Percentiles rank a stretch among this genome's conserved stretches.
Evolutionary conservation across 2,797 vertebrate genomes (phyloP).

Genomic region (Myoxocephalus aenaeus): DNA sequence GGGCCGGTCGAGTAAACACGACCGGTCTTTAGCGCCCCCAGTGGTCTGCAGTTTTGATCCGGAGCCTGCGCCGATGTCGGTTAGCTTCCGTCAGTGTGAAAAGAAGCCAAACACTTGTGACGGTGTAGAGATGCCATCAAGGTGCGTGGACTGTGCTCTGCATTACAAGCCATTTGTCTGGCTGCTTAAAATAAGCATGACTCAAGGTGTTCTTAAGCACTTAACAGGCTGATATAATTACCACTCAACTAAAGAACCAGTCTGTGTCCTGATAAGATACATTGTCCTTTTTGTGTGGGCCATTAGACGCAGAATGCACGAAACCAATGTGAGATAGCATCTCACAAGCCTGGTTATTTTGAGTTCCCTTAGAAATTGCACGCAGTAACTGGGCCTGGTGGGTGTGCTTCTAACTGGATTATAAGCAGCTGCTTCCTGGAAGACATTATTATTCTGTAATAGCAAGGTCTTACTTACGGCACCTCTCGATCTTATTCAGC

Average conservation of each 20-base stretch:
- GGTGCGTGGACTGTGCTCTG: not conserved
- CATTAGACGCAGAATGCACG: not conserved
- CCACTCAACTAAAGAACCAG: conserved; percentile 3
- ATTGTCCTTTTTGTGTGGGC: not conserved
- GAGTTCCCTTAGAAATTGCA: not conserved
- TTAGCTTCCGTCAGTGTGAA: not conserved
- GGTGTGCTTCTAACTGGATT: conserved; percentile 47
- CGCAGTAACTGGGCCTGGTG: not conserved
- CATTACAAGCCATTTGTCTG: conserved; percentile 10
- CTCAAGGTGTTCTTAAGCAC: conserved; percentile 42
- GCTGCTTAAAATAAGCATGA: conserved; percentile 42
- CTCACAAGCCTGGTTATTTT: not conserved
- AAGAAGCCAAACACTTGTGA: not conserved
- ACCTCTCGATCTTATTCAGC: conserved; percentile 37
- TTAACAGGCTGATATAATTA: conserved; percentile 51
- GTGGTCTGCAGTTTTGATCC: not conserved
- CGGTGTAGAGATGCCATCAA: not conserved
- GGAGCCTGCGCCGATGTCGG: not conserved
- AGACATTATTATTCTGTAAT: conserved; percentile 49
- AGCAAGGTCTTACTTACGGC: conserved; percentile 19
- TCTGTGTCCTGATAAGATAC: not conserved
- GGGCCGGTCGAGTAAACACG: not conserved
- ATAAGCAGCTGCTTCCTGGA: conserved; percentile 33
- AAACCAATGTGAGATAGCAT: not conserved
- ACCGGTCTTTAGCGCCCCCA: not conserved